phyloP scores from a whole-genome alignment of 1,140 invertebrate genomes.

The Notospermus geniculatus region DNA sequence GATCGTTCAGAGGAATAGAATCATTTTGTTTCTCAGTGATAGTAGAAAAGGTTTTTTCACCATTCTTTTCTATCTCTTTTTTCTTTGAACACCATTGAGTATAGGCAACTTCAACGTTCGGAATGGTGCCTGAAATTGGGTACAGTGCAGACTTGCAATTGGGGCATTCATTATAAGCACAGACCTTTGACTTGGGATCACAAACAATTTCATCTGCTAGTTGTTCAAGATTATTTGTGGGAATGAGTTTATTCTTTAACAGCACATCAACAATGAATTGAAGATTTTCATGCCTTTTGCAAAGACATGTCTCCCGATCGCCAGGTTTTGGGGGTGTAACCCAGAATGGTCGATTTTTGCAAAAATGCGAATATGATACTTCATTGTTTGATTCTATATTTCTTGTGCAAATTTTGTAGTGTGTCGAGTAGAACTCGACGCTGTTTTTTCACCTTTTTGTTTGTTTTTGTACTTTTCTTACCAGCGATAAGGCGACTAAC shows the following conservation, averaged over 20 bases:
- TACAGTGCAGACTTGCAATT: too few relatives aligned
- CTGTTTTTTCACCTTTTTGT: slow-evolving; percentile 22
- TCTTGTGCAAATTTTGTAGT: slow-evolving; percentile 10
- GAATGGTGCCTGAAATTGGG: too few relatives aligned
- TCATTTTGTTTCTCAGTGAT: too few relatives aligned
- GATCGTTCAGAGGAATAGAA: too few relatives aligned
- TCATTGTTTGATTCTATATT: slow-evolving; percentile 17
- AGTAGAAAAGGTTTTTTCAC: too few relatives aligned
- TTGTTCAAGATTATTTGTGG: too few relatives aligned
- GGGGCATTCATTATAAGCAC: too few relatives aligned
- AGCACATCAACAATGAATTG: slow-evolving; percentile 19
- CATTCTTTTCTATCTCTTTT: too few relatives aligned
- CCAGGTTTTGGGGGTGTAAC: slow-evolving; percentile 13
- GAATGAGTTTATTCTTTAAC: not conserved
- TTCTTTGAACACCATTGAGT: too few relatives aligned
- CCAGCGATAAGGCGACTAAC: slow-evolving; percentile 15
- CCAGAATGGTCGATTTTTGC: slow-evolving; percentile 20
- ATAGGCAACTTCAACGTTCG: too few relatives aligned
- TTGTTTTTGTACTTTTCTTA: slow-evolving; percentile 20
- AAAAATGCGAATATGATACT: slow-evolving; percentile 21
- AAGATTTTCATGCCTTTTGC: slow-evolving; percentile 22
- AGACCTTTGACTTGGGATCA: too few relatives aligned
- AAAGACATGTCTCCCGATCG: slow-evolving; percentile 22
- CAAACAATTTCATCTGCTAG: too few relatives aligned
- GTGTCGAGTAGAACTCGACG: slow-evolving; percentile 12